Evolutionary conservation across 2,797 vertebrate genomes (phyloP).

Genomic region (Enteromius paludinosus): DNA sequence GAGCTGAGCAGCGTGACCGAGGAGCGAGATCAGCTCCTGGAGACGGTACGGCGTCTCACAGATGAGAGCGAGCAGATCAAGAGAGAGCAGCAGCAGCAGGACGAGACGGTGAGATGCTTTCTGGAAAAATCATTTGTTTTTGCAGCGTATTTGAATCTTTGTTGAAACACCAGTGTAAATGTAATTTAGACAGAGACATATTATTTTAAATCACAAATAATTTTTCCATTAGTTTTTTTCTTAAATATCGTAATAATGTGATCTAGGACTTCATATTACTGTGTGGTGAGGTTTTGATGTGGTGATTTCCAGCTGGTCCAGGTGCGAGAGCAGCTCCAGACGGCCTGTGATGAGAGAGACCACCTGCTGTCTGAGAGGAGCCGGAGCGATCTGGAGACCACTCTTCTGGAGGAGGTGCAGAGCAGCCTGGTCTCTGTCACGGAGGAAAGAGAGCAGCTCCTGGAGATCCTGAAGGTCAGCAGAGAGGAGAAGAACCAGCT

Average conservation of each 20-base stretch:
- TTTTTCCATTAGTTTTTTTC: too few species aligned
- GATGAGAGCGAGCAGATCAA: conserved; percentile 73
- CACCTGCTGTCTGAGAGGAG: conserved; percentile 50
- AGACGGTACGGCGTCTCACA: conserved; percentile 61
- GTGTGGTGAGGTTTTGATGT: too few species aligned
- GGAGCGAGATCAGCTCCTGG: conserved; percentile 73
- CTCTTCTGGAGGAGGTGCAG: conserved; percentile 62
- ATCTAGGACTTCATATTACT: too few species aligned
- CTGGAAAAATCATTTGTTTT: too few species aligned
- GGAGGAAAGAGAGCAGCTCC: conserved; percentile 74
- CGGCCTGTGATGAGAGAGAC: conserved; percentile 56
- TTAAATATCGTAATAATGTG: too few species aligned
- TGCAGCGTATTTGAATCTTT: too few species aligned
- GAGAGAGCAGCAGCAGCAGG: conserved; percentile 64
- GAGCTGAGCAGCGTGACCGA: conserved; percentile 62
- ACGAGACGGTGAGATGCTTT: conserved; percentile 64
- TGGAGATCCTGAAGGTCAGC: conserved; percentile 62
- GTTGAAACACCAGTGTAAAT: too few species aligned
- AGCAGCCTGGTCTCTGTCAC: conserved; percentile 64
- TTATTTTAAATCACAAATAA: too few species aligned
- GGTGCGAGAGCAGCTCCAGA: background rate
- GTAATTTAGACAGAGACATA: too few species aligned
- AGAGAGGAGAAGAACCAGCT: conserved; percentile 70
- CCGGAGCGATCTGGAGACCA: conserved; percentile 51
- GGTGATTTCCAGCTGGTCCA: background rate